These are phyloP conservation scores for Empidonax alnorum DNA, from an alignment of 2,113 vertebrate species.

Conservation along the genomic window DNA sequence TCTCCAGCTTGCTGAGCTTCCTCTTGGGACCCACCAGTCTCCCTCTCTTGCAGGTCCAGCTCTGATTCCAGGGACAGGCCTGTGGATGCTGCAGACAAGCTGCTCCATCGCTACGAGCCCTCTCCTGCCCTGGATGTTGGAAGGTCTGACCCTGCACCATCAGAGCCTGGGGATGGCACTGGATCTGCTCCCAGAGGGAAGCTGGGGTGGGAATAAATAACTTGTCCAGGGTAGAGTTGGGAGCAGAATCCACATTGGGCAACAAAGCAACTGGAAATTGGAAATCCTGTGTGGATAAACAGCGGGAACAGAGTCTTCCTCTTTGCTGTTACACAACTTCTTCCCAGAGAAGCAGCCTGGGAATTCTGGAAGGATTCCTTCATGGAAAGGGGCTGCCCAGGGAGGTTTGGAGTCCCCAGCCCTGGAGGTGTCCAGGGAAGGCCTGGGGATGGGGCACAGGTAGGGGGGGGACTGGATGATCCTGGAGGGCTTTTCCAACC, in stretches of 20 bases:
- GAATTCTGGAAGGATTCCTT: not conserved
- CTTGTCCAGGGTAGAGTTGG: not conserved
- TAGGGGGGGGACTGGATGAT: fast-evolving
- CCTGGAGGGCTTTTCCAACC: fast-evolving
- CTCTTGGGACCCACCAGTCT: not conserved
- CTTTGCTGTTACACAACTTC: not conserved
- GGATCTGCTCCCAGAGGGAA: not conserved
- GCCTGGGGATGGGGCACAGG: fast-evolving
- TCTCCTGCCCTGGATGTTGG: not conserved
- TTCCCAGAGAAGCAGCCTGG: not conserved
- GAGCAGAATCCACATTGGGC: not conserved
- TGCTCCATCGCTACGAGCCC: fast-evolving
- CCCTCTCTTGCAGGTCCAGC: not conserved
- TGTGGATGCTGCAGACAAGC: not conserved
- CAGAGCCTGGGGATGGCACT: not conserved
- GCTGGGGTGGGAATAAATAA: not conserved
- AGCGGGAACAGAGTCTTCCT: not conserved
- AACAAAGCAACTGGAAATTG: not conserved
- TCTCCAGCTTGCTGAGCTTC: not conserved
- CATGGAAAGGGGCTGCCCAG: not conserved
- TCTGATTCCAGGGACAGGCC: not conserved
- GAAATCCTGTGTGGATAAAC: not conserved
- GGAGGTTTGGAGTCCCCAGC: not conserved
- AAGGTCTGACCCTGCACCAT: not conserved
- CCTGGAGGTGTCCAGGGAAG: not conserved